Base-by-base conservation (phyloP, 2,888 invertebrate genomes). In the Cheilosia soror region DNA sequence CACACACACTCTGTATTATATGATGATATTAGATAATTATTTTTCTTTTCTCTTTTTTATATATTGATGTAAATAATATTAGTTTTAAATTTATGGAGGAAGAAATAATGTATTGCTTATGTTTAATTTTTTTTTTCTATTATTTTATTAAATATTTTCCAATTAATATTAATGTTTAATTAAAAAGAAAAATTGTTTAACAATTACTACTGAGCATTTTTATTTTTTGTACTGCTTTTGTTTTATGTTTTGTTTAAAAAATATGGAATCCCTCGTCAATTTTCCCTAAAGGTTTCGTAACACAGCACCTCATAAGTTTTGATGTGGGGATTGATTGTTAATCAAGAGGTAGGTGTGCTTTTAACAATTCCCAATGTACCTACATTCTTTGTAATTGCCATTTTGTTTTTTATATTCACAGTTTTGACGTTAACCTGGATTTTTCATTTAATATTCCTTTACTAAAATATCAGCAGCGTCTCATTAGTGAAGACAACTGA, bases 11-110 rank as follows among this genome's bases (percentile, higher is more conserved):
- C 75, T 84, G 84, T 84, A 84, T 84, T 80, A 84, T 80, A 83
- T 65, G 72, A 73, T 83, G 83, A 84, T 84, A 84, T 84, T 80
- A 84, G 79, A 53, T 80, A 71, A 60, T 75, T 65, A 58, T 68
- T 63, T 27, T 79, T 68, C 63, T 40, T 63, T 63, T 37, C 42
- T 69, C 57, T 44, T 69, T 40, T 69, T 57, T 58, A 69, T 71
- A 84, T 75, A 75, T 71, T 75, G 27, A 76, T 80, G 84, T 84
- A 84, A 80, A 84, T 78, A 83, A 73, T 83, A 29, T 68, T 83
- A 83, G 55, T 55, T 57, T 47, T 69, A 68, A 80, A 33, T 63
- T 49, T 51, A 29, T 77, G 25, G 49, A 57, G 53, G 15, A 75
- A 79, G 68, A 73, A 79, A 68, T 72, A 78, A 69, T 83, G 47